Evolutionary conservation across 2,113 vertebrate genomes (phyloP).

Genomic region (Lucifuga dentata): DNA sequence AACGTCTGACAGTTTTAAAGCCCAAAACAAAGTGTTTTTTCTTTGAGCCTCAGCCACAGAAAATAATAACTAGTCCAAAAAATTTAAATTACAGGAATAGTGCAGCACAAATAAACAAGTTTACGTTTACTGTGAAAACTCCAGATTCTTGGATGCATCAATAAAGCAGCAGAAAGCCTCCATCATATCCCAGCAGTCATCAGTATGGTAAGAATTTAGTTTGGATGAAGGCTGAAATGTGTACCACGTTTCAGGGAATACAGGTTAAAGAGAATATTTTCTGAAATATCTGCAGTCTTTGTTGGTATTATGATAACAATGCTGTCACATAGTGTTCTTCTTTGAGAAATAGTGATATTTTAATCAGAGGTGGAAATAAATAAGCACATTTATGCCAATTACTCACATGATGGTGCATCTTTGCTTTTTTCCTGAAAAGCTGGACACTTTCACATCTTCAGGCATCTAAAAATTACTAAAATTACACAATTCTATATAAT

Average conservation of each 20-base stretch:
- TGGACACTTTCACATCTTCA: too few species aligned
- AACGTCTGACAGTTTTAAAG: background rate
- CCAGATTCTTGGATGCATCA: conserved; percentile 15
- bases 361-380: too few species aligned
- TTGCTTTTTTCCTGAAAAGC: too few species aligned
- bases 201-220: conserved; percentile 10
- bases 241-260: background rate
- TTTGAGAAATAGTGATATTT: too few species aligned
- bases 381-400: too few species aligned
- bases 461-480: too few species aligned
- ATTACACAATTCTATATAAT: too few species aligned
- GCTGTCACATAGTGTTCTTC: background rate
- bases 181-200: background rate
- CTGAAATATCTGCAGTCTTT: background rate
- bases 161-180: background rate
- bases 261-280: background rate
- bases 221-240: background rate
- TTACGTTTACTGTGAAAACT: conserved; percentile 13
- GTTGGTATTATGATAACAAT: background rate
- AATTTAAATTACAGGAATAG: background rate
- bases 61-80: conserved; percentile 11
- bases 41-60: conserved; percentile 7
- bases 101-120: conserved; percentile 42
- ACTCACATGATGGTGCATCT: too few species aligned
- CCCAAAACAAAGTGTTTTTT: background rate